Evolutionary conservation across 1,140 invertebrate genomes (phyloP).

Genomic region (Dendrolimus punctatus): DNA sequence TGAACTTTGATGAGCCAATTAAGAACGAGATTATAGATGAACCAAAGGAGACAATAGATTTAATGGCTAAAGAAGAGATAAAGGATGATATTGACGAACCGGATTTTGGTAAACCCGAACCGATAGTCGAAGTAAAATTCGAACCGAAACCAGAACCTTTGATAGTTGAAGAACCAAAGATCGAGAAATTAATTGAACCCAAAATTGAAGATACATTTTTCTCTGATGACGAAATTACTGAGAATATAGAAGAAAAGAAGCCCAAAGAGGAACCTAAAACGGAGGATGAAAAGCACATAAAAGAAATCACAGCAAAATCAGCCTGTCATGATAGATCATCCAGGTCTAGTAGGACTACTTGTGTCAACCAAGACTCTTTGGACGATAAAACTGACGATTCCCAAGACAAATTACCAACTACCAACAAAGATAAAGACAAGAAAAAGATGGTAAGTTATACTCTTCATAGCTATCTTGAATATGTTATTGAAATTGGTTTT

Average conservation of each 20-base stretch:
- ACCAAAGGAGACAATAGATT: slow-evolving; percentile 45
- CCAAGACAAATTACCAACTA: slow-evolving; percentile 73
- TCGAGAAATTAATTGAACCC: slow-evolving; percentile 12
- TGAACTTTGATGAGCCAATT: slow-evolving; percentile 22
- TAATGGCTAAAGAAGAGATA: slow-evolving; percentile 58
- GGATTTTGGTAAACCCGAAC: slow-evolving; percentile 51
- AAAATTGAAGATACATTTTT: slow-evolving; percentile 14
- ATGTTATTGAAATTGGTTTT: too few relatives aligned
- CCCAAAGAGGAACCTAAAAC: slow-evolving; percentile 20
- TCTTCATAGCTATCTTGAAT: too few relatives aligned
- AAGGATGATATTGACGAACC: slow-evolving; percentile 55
- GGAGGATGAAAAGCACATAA: slow-evolving; percentile 38
- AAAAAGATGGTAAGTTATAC: slow-evolving; percentile 66
- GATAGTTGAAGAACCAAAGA: slow-evolving; percentile 15
- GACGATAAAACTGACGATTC: slow-evolving; percentile 64
- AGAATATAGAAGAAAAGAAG: slow-evolving; percentile 23
- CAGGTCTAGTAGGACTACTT: slow-evolving; percentile 52
- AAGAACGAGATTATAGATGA: slow-evolving; percentile 38
- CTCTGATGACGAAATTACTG: slow-evolving; percentile 29
- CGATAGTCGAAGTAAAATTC: slow-evolving; percentile 22
- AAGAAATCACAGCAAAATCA: slow-evolving; percentile 51
- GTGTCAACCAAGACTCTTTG: slow-evolving; percentile 50
- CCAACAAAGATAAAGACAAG: slow-evolving; percentile 61
- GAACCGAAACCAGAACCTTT: slow-evolving; percentile 16
- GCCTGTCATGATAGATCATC: slow-evolving; percentile 59